Evolutionary conservation across 2,113 vertebrate genomes (phyloP).

Genomic region (Tragelaphus imberbis): DNA sequence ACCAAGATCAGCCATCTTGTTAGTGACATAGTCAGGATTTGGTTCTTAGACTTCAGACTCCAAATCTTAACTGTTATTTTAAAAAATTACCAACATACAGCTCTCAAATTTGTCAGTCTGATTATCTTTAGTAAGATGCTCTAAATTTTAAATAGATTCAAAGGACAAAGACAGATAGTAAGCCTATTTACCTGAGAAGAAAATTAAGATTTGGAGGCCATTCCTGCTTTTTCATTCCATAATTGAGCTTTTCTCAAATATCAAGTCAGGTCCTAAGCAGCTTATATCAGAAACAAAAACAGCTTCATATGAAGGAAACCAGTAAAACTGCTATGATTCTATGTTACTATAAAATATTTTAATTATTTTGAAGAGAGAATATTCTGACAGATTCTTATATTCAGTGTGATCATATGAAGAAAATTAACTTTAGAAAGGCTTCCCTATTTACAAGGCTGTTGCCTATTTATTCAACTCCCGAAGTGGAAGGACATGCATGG

Average conservation of each 20-base stretch:
- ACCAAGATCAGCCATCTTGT: neutral
- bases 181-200: neutral
- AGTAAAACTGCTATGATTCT: conserved; percentile 1
- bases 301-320: conserved; percentile 11
- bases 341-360: neutral
- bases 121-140: conserved; percentile 31
- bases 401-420: neutral
- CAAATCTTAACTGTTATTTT: neutral
- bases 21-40: neutral
- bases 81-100: neutral
- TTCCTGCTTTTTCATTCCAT: neutral
- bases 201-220: neutral
- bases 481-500: neutral
- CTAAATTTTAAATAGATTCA: conserved; percentile 31
- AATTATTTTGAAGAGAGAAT: conserved; percentile 29
- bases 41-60: neutral
- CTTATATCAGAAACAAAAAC: neutral
- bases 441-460: neutral
- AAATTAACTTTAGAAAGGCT: conserved; percentile 5
- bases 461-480: neutral
- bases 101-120: neutral
- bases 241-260: neutral
- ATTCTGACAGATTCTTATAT: neutral
- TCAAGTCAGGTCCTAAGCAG: neutral
- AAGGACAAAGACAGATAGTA: neutral